Base-by-base conservation (phyloP, 2,888 invertebrate genomes). In the Laspeyria flexula region DNA sequence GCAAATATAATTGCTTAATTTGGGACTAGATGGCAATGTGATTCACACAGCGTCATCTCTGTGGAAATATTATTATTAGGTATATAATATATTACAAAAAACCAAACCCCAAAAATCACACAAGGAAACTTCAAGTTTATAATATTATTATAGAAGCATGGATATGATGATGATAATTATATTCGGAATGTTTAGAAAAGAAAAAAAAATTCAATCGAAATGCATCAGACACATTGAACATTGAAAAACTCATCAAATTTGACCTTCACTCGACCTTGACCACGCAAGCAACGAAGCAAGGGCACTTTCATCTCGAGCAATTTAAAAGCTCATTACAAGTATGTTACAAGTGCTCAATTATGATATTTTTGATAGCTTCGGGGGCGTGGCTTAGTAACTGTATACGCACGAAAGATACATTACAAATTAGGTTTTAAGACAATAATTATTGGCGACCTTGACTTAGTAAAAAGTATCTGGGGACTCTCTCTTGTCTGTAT, bases 261-360 rank as follows among this genome's bases (percentile, higher is more conserved):
- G 53, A 66, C 59, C 44, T 52, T 45, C 29, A 48, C n/a, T 15
- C 27, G 43, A 30, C 61, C 69, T 62, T 62, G 60, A 51, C 56
- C 41, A 21, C 45, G 41, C n/a, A n/a, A n/a, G 39, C 34, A 3
- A 37, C 31, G 38, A 9, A 31, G 6, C 50, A 34, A 53, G 55
- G 52, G 21, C 47, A 62, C 65, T 70, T 65, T 70, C 64, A 16
- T 58, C 45, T 40, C 34, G 35, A 30, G 30, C 12, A 41, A 41
- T 44, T 41, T 43, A 5, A 34, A 35, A 44, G 16, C 39, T 44
- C 34, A 44, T 48, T 42, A 41, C 13, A 11, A 31, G 25, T 43
- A 29, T 21, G 25, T 21, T 31, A 30, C 41, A 21, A 33, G 15
- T 25, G 10, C n/a, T 21, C 40, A 35, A 30, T 47, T 23, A 35